Evolutionary conservation across 2,888 invertebrate species (phyloP).

Genomic region (Limnephilus lunatus): DNA sequence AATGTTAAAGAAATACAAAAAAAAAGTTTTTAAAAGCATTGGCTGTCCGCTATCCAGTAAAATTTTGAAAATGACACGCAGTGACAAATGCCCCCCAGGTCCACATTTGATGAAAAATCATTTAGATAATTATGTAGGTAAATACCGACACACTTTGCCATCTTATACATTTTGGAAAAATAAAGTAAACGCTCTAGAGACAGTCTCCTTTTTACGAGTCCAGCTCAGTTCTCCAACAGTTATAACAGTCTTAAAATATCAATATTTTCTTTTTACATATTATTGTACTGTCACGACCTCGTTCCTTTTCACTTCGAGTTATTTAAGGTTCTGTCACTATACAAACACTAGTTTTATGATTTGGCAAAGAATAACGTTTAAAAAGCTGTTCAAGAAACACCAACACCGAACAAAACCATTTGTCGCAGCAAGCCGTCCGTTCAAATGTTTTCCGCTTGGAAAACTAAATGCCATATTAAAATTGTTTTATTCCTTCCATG

Average conservation of each 20-base stretch:
- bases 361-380: not conserved
- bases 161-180: too few species aligned
- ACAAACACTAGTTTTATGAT: not conserved
- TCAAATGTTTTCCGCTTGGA: not conserved
- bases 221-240: too few species aligned
- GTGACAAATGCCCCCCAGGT: too few species aligned
- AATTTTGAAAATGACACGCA: too few species aligned
- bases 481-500: not conserved
- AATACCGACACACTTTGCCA: too few species aligned
- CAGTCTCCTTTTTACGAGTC: too few species aligned
- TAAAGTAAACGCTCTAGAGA: too few species aligned
- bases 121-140: too few species aligned
- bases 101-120: too few species aligned
- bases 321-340: not conserved
- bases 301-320: not conserved
- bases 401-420: not conserved
- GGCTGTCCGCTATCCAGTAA: too few species aligned
- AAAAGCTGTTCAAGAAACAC: not conserved
- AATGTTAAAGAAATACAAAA: too few species aligned
- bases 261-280: not conserved
- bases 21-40: too few species aligned
- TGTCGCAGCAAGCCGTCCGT: not conserved
- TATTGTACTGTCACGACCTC: not conserved
- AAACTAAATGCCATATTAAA: not conserved
- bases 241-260: not conserved